These are phyloP conservation scores for Vireo altiloquus DNA, from an alignment of 2,113 vertebrate species.

Conservation along the genomic window DNA sequence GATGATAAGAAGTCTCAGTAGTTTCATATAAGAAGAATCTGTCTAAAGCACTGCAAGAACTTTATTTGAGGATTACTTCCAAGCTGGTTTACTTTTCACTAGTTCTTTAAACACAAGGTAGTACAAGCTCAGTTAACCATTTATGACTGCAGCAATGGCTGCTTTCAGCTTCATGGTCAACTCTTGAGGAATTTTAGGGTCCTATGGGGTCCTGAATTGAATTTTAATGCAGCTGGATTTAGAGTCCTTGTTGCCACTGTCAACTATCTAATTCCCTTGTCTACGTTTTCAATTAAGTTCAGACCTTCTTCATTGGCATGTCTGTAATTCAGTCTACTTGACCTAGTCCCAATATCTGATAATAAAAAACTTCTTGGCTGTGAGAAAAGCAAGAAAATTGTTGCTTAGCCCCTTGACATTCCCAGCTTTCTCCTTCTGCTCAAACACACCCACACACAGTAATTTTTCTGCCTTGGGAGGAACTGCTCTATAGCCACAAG, in stretches of 20 bases:
- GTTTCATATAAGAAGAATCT: background rate
- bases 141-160: background rate
- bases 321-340: background rate
- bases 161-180: background rate
- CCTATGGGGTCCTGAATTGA: background rate
- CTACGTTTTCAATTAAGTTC: background rate
- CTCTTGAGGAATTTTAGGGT: background rate
- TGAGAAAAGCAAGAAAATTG: background rate
- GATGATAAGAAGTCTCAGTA: background rate
- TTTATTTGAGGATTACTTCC: background rate
- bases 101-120: background rate
- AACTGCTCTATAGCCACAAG: background rate
- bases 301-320: background rate
- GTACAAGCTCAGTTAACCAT: background rate
- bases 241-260: background rate
- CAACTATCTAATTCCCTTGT: background rate
- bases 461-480: background rate
- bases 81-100: background rate
- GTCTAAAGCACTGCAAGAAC: background rate
- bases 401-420: background rate
- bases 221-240: background rate
- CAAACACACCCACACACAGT: background rate
- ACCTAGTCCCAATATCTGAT: background rate
- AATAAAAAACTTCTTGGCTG: background rate
- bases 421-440: background rate